phyloP scores from a whole-genome alignment of 2,888 invertebrate species.

The Laothoe populi region DNA sequence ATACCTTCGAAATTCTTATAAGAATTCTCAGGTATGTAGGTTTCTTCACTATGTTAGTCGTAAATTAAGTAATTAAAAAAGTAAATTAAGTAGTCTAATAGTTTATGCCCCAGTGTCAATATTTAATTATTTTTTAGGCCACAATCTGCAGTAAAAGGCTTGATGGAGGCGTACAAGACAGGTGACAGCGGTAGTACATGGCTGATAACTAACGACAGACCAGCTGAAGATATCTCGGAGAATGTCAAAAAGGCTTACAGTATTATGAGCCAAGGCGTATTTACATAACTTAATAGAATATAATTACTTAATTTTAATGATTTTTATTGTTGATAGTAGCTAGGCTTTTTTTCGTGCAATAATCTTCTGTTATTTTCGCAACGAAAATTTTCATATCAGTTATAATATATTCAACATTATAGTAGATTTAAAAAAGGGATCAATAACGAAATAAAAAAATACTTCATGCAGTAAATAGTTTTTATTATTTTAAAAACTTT shows the following conservation, averaged over 20 bases:
- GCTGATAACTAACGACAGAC: slow-evolving; percentile 59
- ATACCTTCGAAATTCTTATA: too few relatives aligned
- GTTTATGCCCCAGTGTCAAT: not conserved
- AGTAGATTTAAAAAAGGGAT: not conserved
- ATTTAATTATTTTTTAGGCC: slow-evolving; percentile 46
- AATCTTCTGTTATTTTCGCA: too few relatives aligned
- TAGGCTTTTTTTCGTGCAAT: too few relatives aligned
- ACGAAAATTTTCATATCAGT: too few relatives aligned
- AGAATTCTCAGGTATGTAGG: too few relatives aligned
- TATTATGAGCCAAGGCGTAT: slow-evolving; percentile 58
- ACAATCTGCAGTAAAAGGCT: slow-evolving; percentile 60
- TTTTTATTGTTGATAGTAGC: not conserved
- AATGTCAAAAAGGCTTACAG: slow-evolving; percentile 59
- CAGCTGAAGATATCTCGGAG: slow-evolving; percentile 63
- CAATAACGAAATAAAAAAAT: slow-evolving; percentile 12
- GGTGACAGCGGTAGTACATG: slow-evolving; percentile 67
- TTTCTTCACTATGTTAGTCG: too few relatives aligned
- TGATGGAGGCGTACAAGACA: slow-evolving; percentile 57
- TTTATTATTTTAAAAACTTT: slow-evolving; percentile 81
- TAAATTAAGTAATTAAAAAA: too few relatives aligned
- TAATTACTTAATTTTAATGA: not conserved
- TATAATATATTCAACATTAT: not conserved
- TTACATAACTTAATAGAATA: slow-evolving; percentile 19
- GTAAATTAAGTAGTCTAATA: too few relatives aligned
- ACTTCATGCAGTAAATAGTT: slow-evolving; percentile 80